These are phyloP conservation scores for Dolichotis patagonum DNA, from an alignment of 2,113 vertebrate genomes.

Conservation along the genomic window DNA sequence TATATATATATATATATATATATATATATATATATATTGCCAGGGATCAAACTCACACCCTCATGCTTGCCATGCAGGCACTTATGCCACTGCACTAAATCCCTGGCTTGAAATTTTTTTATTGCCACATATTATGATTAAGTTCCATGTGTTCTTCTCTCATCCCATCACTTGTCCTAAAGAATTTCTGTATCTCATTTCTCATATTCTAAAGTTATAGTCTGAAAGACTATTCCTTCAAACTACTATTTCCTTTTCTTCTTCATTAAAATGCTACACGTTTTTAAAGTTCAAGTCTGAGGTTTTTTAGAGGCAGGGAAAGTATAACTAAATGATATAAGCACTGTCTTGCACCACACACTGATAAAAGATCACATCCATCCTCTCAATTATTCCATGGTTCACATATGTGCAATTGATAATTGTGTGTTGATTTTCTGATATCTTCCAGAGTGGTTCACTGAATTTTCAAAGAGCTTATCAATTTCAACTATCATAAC, in stretches of 20 bases:
- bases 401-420: background rate
- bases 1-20: too few species aligned
- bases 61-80: too few species aligned
- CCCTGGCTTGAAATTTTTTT: too few species aligned
- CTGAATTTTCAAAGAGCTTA: background rate
- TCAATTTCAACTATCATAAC: background rate
- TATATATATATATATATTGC: too few species aligned
- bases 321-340: background rate
- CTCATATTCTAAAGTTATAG: background rate
- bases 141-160: background rate
- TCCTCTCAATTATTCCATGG: background rate
- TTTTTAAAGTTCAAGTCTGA: background rate
- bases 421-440: background rate
- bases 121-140: background rate
- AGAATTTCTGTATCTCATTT: slow-evolving; percentile 6
- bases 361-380: background rate
- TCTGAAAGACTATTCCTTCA: background rate
- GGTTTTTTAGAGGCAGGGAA: background rate
- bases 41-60: too few species aligned
- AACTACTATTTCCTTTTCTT: background rate
- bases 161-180: background rate
- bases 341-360: background rate
- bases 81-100: too few species aligned
- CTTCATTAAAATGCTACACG: background rate
- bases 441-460: background rate